Conservation (phyloP, 2,113 vertebrate genomes). For the Bambusicola thoracicus region DNA sequence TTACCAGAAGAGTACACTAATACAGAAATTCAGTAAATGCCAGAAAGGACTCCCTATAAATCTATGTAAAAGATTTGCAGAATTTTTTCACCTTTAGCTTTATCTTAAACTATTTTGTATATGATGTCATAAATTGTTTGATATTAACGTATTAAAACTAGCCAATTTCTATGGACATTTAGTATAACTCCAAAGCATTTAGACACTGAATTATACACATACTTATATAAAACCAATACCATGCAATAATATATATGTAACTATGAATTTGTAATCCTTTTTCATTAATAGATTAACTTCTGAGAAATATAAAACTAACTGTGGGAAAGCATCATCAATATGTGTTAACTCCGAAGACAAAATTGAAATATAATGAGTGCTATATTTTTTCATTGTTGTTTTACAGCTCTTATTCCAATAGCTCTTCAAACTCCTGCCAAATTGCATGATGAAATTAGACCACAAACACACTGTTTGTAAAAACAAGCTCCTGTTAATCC, state of each 20-base stretch:
- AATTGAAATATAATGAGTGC: background rate
- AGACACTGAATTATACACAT: background rate
- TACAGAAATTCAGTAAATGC: background rate
- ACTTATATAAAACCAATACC: background rate
- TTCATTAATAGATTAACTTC: background rate
- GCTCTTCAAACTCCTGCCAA: background rate
- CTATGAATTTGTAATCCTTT: background rate
- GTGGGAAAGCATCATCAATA: background rate
- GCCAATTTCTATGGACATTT: background rate
- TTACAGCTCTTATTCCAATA: background rate
- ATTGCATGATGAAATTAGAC: background rate
- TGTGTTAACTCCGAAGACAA: background rate
- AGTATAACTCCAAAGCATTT: background rate
- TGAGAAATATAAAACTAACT: background rate
- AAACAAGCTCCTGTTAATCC: background rate
- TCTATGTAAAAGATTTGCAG: background rate
- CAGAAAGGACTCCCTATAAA: background rate
- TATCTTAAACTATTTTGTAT: background rate
- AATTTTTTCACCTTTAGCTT: background rate
- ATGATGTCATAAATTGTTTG: background rate
- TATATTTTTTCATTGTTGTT: slow-evolving; percentile 16
- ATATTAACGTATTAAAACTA: background rate
- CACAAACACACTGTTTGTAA: background rate
- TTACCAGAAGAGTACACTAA: background rate
- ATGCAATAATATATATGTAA: background rate